Evolutionary conservation across 2,113 vertebrate genomes (phyloP), one percentile per base, ranked within the genome.

Genomic region (Proteles cristata): DNA sequence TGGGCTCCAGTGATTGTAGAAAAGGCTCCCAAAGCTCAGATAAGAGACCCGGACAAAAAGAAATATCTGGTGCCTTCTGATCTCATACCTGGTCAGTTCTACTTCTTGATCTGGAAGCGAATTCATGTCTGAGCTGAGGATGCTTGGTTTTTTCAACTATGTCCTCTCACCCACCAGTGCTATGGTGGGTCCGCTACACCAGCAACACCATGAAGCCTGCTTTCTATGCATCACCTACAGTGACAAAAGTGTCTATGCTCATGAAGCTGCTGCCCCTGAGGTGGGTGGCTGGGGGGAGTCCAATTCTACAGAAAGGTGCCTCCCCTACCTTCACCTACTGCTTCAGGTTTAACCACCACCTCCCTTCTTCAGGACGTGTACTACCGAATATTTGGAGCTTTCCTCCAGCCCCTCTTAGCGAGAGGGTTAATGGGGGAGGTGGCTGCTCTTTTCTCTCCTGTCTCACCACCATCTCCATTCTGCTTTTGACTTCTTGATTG

Each of bases 221-320:
- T 99, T 99, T 99, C 99, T 99, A 92, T 99, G 99, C 98, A 99
- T 99, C 96, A 99, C 99, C 97, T 99, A 99, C 99, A 99, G 99
- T 98, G 99, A 99, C 74, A 99, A 99, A 98, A 99, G 99, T 26
- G 99, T 99, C 97, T 99, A 99, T 25, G 99, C 99, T 97, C 98
- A 98, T 99, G 98, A 96, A 93, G 84, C 80, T 88, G 92, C 92
- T 89, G 71, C 35, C 92, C 69, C 61, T 91, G 50, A 84, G 73
- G 76, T 19, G 74, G 16, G 53, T 39, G 39, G 39, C 39, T 39
- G 53, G 53, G 53, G 53, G 93, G 90, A 87, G 65, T 55, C 48
- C 84, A 83, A 58, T 74, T 96, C 96, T 93, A 90, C 71, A 79
- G 80, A 95, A 48, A 87, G 69, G 61, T 17, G 25, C 14, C 43